These are phyloP conservation scores for Caerostris darwini DNA, from an alignment of 1,140 invertebrate species.

Conservation along the genomic window DNA sequence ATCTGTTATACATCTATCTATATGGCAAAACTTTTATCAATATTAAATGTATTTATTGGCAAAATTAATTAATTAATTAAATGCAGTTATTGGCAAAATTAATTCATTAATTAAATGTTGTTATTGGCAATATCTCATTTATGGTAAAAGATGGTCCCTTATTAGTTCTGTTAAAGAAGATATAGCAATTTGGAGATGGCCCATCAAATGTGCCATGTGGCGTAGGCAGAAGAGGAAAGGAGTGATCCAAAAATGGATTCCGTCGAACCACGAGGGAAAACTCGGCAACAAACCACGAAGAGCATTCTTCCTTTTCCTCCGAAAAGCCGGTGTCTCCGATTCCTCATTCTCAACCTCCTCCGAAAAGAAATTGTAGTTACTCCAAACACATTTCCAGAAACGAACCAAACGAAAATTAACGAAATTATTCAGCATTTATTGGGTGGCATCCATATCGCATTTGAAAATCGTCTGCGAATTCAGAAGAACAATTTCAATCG, in stretches of 20 bases:
- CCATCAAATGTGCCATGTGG: not conserved
- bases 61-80: no score
- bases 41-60: no score
- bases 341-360: not conserved
- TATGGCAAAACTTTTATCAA: no score
- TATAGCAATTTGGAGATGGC: not conserved
- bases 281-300: conserved; percentile 44
- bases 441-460: no score
- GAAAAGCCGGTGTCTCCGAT: not conserved
- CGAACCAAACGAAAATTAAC: conserved; percentile 23
- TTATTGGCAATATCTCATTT: no score
- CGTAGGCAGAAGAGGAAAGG: conserved; percentile 53
- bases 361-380: conserved; percentile 1
- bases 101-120: no score
- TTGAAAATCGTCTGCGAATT: no score
- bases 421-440: not conserved
- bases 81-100: no score
- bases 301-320: not conserved
- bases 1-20: no score
- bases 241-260: conserved; percentile 52
- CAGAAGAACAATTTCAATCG: no score
- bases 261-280: conserved; percentile 7
- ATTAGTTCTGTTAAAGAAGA: not conserved
- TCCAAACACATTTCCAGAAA: not conserved
- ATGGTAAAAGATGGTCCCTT: no score